Evolutionary conservation across 2,888 invertebrate species (phyloP).

Genomic region (Phytoseiulus persimilis): DNA sequence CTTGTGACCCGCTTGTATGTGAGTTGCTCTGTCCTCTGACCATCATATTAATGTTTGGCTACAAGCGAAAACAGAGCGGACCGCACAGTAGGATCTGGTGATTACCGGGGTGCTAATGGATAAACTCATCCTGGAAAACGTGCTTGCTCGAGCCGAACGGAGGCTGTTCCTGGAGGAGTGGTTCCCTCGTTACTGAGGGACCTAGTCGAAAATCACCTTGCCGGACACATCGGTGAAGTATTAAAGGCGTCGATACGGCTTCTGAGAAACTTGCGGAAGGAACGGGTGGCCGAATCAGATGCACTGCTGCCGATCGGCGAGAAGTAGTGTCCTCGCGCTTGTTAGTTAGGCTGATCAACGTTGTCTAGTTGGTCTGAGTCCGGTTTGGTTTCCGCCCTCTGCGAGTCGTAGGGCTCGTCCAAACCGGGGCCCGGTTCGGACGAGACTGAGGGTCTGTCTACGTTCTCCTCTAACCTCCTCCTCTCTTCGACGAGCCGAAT

Average conservation of each 20-base stretch:
- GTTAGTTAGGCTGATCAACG: neutral
- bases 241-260: neutral
- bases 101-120: too few species aligned
- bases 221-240: too few species aligned
- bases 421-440: neutral
- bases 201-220: too few species aligned
- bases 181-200: too few species aligned
- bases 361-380: neutral
- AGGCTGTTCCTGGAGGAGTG: too few species aligned
- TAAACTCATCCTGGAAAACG: too few species aligned
- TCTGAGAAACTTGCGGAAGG: neutral
- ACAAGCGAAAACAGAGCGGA: neutral
- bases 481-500: conserved; percentile 5
- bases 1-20: neutral
- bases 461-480: neutral
- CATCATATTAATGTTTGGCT: neutral
- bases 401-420: neutral
- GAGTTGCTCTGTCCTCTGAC: neutral
- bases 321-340: neutral
- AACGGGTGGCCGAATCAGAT: neutral
- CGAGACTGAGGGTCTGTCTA: neutral
- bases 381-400: neutral
- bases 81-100: too few species aligned
- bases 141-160: too few species aligned
- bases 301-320: neutral